Percentiles rank a stretch among this genome's conserved stretches.
phyloP scores from a whole-genome alignment of 2,113 vertebrate species.

The Erpornis zantholeuca region DNA sequence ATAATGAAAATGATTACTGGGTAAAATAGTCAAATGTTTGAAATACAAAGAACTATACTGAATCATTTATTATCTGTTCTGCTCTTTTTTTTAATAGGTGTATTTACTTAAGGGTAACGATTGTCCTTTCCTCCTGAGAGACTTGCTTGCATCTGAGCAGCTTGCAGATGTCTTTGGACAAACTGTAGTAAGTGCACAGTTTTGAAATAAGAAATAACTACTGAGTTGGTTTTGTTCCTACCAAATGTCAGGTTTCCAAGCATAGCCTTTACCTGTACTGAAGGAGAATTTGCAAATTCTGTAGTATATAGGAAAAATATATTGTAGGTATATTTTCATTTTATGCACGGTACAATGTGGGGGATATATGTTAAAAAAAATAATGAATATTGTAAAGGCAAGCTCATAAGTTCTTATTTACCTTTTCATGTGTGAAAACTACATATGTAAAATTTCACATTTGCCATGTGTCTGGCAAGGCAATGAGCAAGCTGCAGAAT shows the following conservation, averaged over 20 bases:
- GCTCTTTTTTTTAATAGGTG: conserved; percentile 54
- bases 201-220: background rate
- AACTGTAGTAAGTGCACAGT: conserved; percentile 67
- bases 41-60: background rate
- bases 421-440: background rate
- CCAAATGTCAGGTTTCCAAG: background rate
- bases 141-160: conserved; percentile 74
- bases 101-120: conserved; percentile 72
- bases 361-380: background rate
- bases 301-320: background rate
- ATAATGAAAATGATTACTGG: background rate
- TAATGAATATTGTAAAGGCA: background rate
- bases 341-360: background rate
- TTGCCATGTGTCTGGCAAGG: background rate
- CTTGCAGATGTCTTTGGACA: conserved; percentile 72
- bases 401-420: background rate
- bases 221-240: background rate
- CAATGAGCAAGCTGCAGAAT: background rate
- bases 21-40: background rate
- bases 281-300: background rate
- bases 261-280: background rate
- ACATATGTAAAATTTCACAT: background rate
- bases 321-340: background rate
- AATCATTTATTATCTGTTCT: background rate
- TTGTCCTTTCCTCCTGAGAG: conserved; percentile 79